phyloP scores from a whole-genome alignment of 2,888 invertebrate species.

The Cenopis cana region DNA sequence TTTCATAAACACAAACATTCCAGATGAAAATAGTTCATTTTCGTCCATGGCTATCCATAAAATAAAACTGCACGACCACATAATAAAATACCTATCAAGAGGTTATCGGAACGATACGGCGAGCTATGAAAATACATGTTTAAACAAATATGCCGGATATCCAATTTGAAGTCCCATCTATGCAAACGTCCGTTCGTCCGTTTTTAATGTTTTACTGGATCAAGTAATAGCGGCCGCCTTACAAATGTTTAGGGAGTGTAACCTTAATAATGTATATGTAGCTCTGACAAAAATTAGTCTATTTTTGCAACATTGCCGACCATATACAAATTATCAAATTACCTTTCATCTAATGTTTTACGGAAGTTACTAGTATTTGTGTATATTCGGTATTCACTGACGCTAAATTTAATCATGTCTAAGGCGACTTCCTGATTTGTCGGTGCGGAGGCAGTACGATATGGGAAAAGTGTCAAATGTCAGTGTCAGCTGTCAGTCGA shows the following conservation, averaged over 20 bases:
- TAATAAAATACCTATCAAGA: slow-evolving; percentile 40
- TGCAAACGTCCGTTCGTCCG: slow-evolving; percentile 54
- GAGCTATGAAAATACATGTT: slow-evolving; percentile 45
- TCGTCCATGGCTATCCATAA: slow-evolving; percentile 6
- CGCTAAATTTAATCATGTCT: too few relatives aligned
- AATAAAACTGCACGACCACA: slow-evolving; percentile 19
- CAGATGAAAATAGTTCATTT: not conserved
- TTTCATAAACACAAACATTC: too few relatives aligned
- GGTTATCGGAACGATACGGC: slow-evolving; percentile 31
- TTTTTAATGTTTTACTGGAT: slow-evolving; percentile 60
- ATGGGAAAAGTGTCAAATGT: too few relatives aligned
- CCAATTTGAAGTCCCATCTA: slow-evolving; percentile 61
- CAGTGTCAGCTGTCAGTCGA: too few relatives aligned
- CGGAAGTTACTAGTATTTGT: too few relatives aligned
- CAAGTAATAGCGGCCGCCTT: not conserved
- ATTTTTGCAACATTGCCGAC: not conserved
- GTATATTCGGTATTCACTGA: too few relatives aligned
- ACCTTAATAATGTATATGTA: not conserved
- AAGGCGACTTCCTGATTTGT: too few relatives aligned
- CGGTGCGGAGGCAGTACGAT: too few relatives aligned
- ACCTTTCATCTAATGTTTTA: too few relatives aligned
- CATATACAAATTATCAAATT: too few relatives aligned
- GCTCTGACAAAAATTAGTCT: not conserved
- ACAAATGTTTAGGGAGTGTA: slow-evolving; percentile 9
- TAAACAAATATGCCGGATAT: slow-evolving; percentile 59